Percentiles rank a stretch among this genome's conserved stretches.
Evolutionary conservation across 2,888 invertebrate genomes (phyloP).

Genomic region (Lasioglossum lativentre): DNA sequence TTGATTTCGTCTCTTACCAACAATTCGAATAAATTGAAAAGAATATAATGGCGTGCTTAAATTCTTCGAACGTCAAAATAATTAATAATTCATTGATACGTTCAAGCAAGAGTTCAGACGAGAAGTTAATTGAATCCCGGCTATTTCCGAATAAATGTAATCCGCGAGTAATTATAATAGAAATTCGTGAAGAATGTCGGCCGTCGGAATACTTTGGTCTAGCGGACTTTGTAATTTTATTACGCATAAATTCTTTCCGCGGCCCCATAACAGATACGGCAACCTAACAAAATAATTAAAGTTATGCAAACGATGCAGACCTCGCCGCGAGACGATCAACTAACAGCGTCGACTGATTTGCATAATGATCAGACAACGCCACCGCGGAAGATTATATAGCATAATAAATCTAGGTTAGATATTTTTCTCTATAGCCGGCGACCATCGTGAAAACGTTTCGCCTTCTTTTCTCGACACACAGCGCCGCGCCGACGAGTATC

Average conservation of each 20-base stretch:
- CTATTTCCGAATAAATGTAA: background rate
- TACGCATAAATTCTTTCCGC: background rate
- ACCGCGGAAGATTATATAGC: constrained; percentile 6
- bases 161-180: background rate
- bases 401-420: constrained; percentile 14
- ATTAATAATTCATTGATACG: background rate
- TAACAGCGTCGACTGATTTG: constrained; percentile 14
- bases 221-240: background rate
- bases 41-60: background rate
- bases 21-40: background rate
- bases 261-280: background rate
- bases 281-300: constrained; percentile 14
- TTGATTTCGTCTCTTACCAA: background rate
- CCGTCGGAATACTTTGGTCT: background rate
- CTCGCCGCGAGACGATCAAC: constrained; percentile 4
- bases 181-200: background rate
- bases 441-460: background rate
- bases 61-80: background rate
- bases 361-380: constrained; percentile 9
- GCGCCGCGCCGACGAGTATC: background rate
- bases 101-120: background rate
- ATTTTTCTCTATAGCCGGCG: background rate
- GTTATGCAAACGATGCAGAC: constrained; percentile 16
- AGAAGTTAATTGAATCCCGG: background rate
- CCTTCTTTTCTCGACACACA: background rate